Conservation (phyloP, 2,113 vertebrate genomes). For the Strigops habroptila region DNA sequence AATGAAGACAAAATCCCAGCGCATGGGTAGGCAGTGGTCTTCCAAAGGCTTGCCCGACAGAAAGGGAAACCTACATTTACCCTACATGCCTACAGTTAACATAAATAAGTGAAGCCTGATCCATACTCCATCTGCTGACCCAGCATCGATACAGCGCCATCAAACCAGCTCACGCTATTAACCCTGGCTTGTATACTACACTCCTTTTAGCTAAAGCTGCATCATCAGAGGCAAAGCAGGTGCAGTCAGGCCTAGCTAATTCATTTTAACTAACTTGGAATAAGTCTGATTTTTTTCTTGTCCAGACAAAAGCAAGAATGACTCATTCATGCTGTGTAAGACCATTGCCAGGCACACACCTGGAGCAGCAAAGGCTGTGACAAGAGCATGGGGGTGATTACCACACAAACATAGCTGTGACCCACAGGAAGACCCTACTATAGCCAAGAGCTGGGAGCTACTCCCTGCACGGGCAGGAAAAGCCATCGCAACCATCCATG, state of each 20-base stretch:
- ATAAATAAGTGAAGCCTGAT: neutral
- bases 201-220: neutral
- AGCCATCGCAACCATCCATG: fast-evolving
- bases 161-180: neutral
- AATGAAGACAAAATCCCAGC: neutral
- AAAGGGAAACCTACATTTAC: neutral
- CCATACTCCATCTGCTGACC: neutral
- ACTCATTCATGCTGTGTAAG: neutral
- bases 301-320: neutral
- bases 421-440: neutral
- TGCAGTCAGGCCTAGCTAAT: neutral
- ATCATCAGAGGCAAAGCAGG: neutral
- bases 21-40: neutral
- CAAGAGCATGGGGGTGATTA: neutral
- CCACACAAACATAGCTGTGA: neutral
- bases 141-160: neutral
- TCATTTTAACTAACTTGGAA: neutral
- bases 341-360: neutral
- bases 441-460: neutral
- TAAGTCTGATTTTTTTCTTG: neutral
- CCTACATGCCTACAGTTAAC: neutral
- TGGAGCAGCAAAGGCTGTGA: neutral
- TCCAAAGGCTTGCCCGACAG: neutral
- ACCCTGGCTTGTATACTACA: fast-evolving
- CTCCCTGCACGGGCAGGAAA: neutral